Conservation (phyloP, 2,888 invertebrate species). For the Agriopis aurantiaria region DNA sequence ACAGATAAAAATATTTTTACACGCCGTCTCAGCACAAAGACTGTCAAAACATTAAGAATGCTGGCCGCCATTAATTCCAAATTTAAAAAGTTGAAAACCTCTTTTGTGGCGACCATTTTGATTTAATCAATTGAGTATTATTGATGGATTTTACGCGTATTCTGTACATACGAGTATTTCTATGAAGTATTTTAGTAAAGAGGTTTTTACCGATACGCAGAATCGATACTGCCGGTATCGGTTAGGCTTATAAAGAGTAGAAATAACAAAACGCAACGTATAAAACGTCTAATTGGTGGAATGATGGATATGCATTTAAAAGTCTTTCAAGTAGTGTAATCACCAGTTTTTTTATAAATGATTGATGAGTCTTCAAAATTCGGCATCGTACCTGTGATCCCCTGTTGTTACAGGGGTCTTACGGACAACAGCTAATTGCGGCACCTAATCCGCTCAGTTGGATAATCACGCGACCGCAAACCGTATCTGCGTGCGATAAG, state of each 20-base stretch:
- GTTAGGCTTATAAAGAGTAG: conserved; percentile 1
- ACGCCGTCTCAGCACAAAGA: conserved; percentile 54
- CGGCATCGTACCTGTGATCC: too few relatives aligned
- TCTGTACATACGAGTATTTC: background rate
- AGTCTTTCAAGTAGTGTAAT: too few relatives aligned
- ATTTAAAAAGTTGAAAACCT: conserved; percentile 47
- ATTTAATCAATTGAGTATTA: conserved; percentile 71
- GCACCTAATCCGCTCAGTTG: too few relatives aligned
- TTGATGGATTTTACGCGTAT: conserved; percentile 57
- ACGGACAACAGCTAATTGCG: too few relatives aligned
- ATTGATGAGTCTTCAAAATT: too few relatives aligned
- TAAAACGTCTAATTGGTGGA: conserved; percentile 1
- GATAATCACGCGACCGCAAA: too few relatives aligned
- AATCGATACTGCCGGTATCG: conserved; percentile 2
- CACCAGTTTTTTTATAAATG: too few relatives aligned
- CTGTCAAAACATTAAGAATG: conserved; percentile 61
- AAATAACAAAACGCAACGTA: background rate
- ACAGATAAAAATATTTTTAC: conserved; percentile 56
- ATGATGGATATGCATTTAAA: background rate
- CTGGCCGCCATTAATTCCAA: conserved; percentile 59
- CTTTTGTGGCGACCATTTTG: conserved; percentile 56
- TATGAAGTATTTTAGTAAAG: conserved; percentile 2
- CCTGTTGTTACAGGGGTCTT: too few relatives aligned
- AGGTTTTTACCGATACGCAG: conserved; percentile 10
- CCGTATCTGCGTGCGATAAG: too few relatives aligned